These are phyloP conservation scores for Teleogryllus oceanicus DNA, from an alignment of 2,888 invertebrate genomes.

Conservation along the genomic window DNA sequence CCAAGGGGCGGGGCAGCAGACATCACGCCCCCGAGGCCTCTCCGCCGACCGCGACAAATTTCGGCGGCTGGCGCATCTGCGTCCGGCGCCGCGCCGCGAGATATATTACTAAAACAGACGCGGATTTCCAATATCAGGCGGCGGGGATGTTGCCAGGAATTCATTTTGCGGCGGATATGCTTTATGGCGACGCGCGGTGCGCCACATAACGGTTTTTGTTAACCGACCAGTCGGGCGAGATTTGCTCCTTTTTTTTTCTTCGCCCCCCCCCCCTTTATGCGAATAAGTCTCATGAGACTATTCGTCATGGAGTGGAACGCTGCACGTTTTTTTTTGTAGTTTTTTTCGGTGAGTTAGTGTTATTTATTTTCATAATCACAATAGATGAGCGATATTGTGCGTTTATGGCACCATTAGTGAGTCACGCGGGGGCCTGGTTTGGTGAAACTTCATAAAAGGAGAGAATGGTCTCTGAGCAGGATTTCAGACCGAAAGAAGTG, in stretches of 20 bases:
- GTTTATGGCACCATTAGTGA: no score
- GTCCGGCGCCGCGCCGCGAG: neutral
- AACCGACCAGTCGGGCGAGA: neutral
- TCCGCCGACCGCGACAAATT: neutral
- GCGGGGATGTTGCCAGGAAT: neutral
- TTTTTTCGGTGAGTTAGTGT: no score
- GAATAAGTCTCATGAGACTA: neutral
- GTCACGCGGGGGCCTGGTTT: no score
- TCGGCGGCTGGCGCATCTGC: neutral
- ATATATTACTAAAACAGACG: constrained; percentile 18
- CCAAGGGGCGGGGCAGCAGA: no score
- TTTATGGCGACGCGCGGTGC: neutral
- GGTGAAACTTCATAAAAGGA: no score
- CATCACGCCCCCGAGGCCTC: no score
- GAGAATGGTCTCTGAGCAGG: no score
- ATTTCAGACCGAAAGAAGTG: no score
- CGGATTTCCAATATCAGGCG: neutral
- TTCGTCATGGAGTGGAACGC: neutral
- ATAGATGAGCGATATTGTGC: no score
- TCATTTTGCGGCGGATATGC: neutral
- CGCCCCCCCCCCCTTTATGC: neutral
- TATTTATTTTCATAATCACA: no score
- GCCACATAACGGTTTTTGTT: neutral
- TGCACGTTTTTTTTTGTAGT: no score
- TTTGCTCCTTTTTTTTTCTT: neutral